phyloP scores from a whole-genome alignment of 1,140 invertebrate species.

The Drosophila auraria region DNA sequence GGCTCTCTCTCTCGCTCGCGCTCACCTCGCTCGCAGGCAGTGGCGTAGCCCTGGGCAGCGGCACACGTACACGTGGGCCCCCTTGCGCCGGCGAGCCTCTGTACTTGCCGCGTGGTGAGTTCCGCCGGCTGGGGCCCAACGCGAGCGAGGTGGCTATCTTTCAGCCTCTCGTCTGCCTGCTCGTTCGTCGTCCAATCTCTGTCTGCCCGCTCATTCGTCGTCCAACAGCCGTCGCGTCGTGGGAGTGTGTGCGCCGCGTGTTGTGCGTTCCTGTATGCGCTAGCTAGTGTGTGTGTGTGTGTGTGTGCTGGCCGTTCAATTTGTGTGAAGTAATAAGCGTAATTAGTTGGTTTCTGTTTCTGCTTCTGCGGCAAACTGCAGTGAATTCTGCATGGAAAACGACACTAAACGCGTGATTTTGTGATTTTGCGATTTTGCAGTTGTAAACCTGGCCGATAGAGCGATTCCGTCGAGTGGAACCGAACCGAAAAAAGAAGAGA shows the following conservation, averaged over 20 bases:
- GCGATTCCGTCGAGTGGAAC: slow-evolving; percentile 34
- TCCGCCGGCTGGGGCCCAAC: slow-evolving; percentile 17
- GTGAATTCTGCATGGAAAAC: slow-evolving; percentile 38
- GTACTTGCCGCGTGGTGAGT: slow-evolving; percentile 45
- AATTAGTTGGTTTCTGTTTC: slow-evolving; percentile 71
- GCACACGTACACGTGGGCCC: slow-evolving; percentile 33
- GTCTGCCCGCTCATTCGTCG: slow-evolving; percentile 45
- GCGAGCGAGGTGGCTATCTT: slow-evolving; percentile 29
- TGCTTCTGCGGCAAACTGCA: slow-evolving; percentile 52
- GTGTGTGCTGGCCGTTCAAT: slow-evolving; percentile 65
- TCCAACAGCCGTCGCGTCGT: slow-evolving; percentile 42
- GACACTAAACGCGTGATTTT: slow-evolving; percentile 51
- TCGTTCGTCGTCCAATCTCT: slow-evolving; percentile 34
- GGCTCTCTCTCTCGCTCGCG: slow-evolving; percentile 11
- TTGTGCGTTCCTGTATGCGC: slow-evolving; percentile 15
- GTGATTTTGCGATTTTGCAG: slow-evolving; percentile 45
- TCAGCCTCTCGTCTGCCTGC: slow-evolving; percentile 11
- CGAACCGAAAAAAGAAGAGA: slow-evolving; percentile 7
- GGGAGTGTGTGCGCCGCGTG: slow-evolving; percentile 48
- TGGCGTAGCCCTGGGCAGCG: slow-evolving; percentile 38
- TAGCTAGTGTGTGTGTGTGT: slow-evolving; percentile 30
- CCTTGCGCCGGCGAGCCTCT: slow-evolving; percentile 31
- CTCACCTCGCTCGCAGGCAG: slow-evolving; percentile 15
- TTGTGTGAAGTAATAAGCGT: slow-evolving; percentile 80
- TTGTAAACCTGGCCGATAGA: slow-evolving; percentile 34